phyloP scores from a whole-genome alignment of 2,113 vertebrate genomes.

The Petroica traversi region DNA sequence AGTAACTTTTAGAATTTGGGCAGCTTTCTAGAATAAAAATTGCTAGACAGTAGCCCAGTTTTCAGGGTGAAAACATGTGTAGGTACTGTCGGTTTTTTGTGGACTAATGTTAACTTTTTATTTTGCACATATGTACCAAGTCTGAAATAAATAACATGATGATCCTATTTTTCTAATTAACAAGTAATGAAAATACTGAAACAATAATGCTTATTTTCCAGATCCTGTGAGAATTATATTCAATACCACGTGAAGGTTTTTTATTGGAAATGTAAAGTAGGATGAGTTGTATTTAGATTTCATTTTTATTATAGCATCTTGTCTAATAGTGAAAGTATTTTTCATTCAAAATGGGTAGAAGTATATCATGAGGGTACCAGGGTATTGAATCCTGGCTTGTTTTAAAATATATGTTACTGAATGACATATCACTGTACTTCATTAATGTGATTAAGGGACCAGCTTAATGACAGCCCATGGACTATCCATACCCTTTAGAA shows the following conservation, averaged over 20 bases:
- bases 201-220: neutral
- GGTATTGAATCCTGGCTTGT: neutral
- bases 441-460: neutral
- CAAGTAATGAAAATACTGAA: neutral
- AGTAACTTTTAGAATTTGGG: neutral
- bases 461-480: neutral
- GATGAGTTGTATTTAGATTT: neutral
- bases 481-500: neutral
- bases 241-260: fast-evolving
- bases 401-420: neutral
- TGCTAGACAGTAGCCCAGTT: neutral
- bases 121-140: neutral
- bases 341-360: neutral
- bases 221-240: neutral
- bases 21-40: neutral
- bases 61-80: neutral
- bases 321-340: neutral
- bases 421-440: neutral
- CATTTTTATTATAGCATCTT: neutral
- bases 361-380: neutral
- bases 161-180: neutral
- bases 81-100: neutral
- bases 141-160: neutral
- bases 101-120: neutral
- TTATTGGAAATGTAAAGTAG: too few species aligned